Conservation (phyloP, 2,888 invertebrate species). For the Acanthosepion lycidas region DNA sequence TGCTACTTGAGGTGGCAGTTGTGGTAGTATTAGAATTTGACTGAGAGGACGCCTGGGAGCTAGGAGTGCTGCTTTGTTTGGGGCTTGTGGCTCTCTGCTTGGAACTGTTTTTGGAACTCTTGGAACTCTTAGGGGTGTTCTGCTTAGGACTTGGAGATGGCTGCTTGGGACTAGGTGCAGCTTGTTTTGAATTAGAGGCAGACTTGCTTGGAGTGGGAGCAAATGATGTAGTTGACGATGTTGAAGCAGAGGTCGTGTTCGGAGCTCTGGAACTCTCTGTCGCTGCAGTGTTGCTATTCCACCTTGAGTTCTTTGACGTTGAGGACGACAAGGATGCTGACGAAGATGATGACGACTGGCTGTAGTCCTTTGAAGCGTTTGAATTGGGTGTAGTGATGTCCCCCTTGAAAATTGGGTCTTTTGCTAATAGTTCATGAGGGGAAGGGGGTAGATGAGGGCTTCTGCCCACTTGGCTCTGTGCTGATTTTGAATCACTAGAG, state of each 20-base stretch:
- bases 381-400: constrained; percentile 34
- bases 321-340: constrained; percentile 47
- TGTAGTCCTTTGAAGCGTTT: constrained; percentile 23
- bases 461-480: constrained; percentile 38
- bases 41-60: constrained; percentile 39
- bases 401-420: constrained; percentile 38
- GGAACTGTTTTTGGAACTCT: not conserved
- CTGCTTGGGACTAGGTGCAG: constrained; percentile 35
- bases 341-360: constrained; percentile 47
- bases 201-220: constrained; percentile 5
- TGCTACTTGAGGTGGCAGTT: not conserved
- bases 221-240: constrained; percentile 46
- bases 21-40: constrained; percentile 42
- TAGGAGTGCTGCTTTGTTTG: constrained; percentile 40
- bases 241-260: constrained; percentile 41
- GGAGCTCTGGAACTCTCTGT: constrained; percentile 39
- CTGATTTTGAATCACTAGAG: constrained; percentile 34
- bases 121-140: constrained; percentile 34
- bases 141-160: constrained; percentile 39
- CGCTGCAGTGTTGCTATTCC: constrained; percentile 40
- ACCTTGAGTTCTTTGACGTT: constrained; percentile 47
- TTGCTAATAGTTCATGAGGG: constrained; percentile 46
- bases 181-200: constrained; percentile 39
- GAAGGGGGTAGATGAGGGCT: constrained; percentile 45
- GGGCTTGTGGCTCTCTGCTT: constrained; percentile 42